Percentiles rank a stretch among this genome's conserved stretches.
These are phyloP conservation scores for Ciconia maguari DNA, from an alignment of 2,113 vertebrate species.

Conservation along the genomic window DNA sequence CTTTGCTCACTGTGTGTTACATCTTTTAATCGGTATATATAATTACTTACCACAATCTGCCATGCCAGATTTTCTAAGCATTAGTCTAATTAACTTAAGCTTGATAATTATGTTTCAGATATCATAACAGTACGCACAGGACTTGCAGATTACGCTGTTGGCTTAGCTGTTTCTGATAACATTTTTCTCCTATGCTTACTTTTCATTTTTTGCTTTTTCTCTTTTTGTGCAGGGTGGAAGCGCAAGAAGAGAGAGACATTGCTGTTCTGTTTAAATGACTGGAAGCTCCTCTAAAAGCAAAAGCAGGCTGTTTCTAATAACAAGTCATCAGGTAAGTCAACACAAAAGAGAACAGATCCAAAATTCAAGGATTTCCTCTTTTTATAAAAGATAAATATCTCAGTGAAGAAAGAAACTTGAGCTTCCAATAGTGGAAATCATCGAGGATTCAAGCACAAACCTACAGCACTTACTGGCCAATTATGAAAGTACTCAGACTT, in stretches of 20 bases:
- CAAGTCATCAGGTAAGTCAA: constrained; percentile 10
- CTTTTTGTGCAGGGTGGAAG: background rate
- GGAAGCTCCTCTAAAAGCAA: constrained; percentile 8
- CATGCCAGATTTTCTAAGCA: constrained; percentile 80
- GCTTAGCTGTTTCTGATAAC: constrained; percentile 61
- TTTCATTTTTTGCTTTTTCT: background rate
- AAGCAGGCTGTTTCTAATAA: constrained; percentile 36
- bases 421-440: background rate
- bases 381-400: background rate
- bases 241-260: background rate
- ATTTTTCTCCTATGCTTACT: constrained; percentile 36
- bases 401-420: background rate
- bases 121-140: constrained; percentile 58
- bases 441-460: background rate
- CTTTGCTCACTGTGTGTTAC: constrained; percentile 62
- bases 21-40: constrained; percentile 80
- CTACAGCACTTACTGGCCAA: background rate
- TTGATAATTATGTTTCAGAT: constrained; percentile 77
- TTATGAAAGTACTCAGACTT: background rate
- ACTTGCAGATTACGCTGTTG: constrained; percentile 56
- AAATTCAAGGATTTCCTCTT: constrained; percentile 1
- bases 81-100: constrained; percentile 85
- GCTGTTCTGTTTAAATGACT: constrained; percentile 16
- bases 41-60: constrained; percentile 82
- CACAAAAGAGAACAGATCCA: background rate